Evolutionary conservation across 1,140 invertebrate genomes (phyloP), one percentile per base, ranked within the genome.

Genomic region (Heliothis subflexa): DNA sequence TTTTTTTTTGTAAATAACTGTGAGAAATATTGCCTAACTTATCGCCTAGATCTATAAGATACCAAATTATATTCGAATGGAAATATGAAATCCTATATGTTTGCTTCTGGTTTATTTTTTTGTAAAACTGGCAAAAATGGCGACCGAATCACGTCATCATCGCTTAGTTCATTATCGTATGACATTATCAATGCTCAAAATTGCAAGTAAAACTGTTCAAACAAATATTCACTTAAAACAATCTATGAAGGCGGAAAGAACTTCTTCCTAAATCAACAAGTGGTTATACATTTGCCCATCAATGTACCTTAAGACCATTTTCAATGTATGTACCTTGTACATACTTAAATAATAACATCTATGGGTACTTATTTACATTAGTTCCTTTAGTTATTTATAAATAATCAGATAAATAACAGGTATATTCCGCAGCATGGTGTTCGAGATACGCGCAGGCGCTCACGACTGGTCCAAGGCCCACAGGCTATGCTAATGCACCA

Each of bases 381-480:
- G 33, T 9, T 40, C 5, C 33, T 40, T 9, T 40, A 40, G 33
- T 40, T 40, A 40, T 40, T 40, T 40, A 54, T 54, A 16, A 9
- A 54, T 54, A 54, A 54, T 11, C 18, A 5, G 21, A 59, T 59
- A 59, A 11, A 28, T 28, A 28, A 13, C 18, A 52, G 33, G n/a
- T 59, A 28, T 59, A 59, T 59, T 59, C 21, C 55, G 5, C 25
- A 25, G 21, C 21, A 59, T 28, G 55, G 55, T 28, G 55, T 18
- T 25, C 54, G 12, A 12, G 54, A 16, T 21, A 57, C 18, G 16
- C 54, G 4, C 7, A 2, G 55, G 55, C 21, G 54, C 12, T 28
- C 55, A 28, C 55, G 55, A 59, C 55, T 59, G 55, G 21, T 59
- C 21, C 55, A 59, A 59, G 55, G 55, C 2, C 55, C 55, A 59